phyloP scores from a whole-genome alignment of 1,140 invertebrate genomes.

The Achatina immaculata region DNA sequence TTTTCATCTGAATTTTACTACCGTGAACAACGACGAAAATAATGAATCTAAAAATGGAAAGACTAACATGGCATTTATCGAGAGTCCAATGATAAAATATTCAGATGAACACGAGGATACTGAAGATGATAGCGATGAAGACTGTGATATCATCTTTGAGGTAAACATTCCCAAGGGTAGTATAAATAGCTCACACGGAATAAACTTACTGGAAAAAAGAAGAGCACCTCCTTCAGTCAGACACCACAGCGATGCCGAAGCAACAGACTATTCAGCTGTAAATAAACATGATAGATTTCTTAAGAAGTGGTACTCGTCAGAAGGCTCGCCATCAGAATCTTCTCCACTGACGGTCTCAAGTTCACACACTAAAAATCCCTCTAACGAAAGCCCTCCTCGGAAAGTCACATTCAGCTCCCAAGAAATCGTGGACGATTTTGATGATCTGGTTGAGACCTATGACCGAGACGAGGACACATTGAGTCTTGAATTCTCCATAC shows the following conservation, averaged over 20 bases:
- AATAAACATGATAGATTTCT: neutral
- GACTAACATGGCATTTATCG: no score
- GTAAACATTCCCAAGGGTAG: neutral
- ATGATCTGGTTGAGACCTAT: no score
- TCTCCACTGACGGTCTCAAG: neutral
- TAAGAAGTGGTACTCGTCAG: neutral
- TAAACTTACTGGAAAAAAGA: neutral
- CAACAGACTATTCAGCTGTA: neutral
- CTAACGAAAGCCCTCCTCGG: neutral
- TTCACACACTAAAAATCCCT: neutral
- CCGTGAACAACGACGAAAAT: neutral
- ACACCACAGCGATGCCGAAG: neutral
- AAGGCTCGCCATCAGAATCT: neutral
- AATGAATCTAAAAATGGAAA: neutral
- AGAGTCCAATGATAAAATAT: neutral
- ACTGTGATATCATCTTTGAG: neutral
- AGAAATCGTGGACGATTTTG: neutral
- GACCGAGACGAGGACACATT: conserved; percentile 17
- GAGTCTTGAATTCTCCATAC: conserved; percentile 32
- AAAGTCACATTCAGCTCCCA: neutral
- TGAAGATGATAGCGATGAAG: neutral
- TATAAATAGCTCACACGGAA: neutral
- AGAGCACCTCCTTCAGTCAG: neutral
- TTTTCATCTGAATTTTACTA: neutral
- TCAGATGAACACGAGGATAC: neutral